Evolutionary conservation across 2,888 invertebrate species (phyloP).

Genomic region (Eupithecia exiguata): DNA sequence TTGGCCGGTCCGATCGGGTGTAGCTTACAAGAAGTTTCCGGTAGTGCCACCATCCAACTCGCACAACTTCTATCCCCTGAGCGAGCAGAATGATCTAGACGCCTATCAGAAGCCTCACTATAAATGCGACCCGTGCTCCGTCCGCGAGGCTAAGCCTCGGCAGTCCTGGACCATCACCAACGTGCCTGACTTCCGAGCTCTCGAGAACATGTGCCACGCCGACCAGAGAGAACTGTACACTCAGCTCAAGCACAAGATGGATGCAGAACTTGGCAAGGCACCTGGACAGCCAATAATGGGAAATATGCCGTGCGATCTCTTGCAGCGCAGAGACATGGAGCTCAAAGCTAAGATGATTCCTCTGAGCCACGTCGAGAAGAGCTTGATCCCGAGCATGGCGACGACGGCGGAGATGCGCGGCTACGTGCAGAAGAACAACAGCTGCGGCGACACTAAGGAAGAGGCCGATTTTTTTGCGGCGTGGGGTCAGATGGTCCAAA

Average conservation of each 20-base stretch:
- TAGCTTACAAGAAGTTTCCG: slow-evolving; percentile 74
- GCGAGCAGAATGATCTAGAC: slow-evolving; percentile 72
- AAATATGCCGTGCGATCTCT: slow-evolving; percentile 68
- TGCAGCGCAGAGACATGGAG: slow-evolving; percentile 77
- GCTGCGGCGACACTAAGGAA: slow-evolving; percentile 80
- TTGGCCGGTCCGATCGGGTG: slow-evolving; percentile 72
- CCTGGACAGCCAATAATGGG: slow-evolving; percentile 71
- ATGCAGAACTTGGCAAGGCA: slow-evolving; percentile 76
- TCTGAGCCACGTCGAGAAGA: slow-evolving; percentile 77
- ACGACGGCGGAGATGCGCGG: slow-evolving; percentile 70
- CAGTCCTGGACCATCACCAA: slow-evolving; percentile 82
- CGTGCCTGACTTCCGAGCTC: slow-evolving; percentile 71
- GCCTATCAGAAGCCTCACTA: slow-evolving; percentile 70
- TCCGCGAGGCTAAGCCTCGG: slow-evolving; percentile 75
- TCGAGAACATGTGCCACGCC: slow-evolving; percentile 74
- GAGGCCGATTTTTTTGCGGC: slow-evolving; percentile 82
- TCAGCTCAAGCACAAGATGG: slow-evolving; percentile 78
- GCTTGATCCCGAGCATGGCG: slow-evolving; percentile 77
- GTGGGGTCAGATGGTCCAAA: slow-evolving; percentile 83
- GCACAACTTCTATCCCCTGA: slow-evolving; percentile 73
- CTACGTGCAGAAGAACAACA: slow-evolving; percentile 77
- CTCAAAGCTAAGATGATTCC: slow-evolving; percentile 81
- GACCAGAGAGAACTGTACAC: slow-evolving; percentile 76
- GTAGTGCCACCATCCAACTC: slow-evolving; percentile 69
- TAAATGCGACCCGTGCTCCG: slow-evolving; percentile 73